Evolutionary conservation across 2,113 vertebrate species (phyloP), one percentile per base, ranked within the genome.

Genomic region (Grallaria varia): DNA sequence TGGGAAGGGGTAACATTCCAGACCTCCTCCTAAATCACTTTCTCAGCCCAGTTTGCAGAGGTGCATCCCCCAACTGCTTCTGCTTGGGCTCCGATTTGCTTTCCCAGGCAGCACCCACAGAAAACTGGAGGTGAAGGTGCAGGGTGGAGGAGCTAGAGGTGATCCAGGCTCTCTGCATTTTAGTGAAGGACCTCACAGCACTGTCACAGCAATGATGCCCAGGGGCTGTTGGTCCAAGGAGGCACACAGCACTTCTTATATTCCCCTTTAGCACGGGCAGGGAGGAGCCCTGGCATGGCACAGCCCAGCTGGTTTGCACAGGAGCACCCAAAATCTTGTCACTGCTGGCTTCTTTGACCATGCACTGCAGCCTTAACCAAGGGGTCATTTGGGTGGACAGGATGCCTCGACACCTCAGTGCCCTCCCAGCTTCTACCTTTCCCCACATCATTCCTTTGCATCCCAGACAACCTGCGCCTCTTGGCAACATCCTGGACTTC

Each of bases 331-430:
- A 50, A 83, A 59, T 6, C 58, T 44, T 14, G 2, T 37, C 19
- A 3, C 47, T 28, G 22, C 39, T 47, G 60, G 12, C 27, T 74
- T 28, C 31, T n/a, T 66, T 24, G 5, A 35, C 12, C 53, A 31
- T n/a, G 40, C 14, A 23, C 44, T 12, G 40, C 52, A 75, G 62
- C 60, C 49, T 31, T 4, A 4, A 28, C 44, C 35, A 6, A 8
- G 19, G 14, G 18, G 12, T 37, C 42, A 0, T 62, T 40, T 31
- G 83, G 52, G n/a, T 55, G 25, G 24, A 37, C 66, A 58, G 11
- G 53, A 62, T 35, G 24, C 14, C 28, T 39, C 50, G 31, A 13
- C 14, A 9, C 3, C 11, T 11, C 45, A 5, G 0, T 0, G 8
- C 10, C 58, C 47, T 39, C 45, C 23, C 69, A 67, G 64, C 45